Conservation (phyloP, 1,140 invertebrate species). For the Drosophila sulfurigaster region DNA sequence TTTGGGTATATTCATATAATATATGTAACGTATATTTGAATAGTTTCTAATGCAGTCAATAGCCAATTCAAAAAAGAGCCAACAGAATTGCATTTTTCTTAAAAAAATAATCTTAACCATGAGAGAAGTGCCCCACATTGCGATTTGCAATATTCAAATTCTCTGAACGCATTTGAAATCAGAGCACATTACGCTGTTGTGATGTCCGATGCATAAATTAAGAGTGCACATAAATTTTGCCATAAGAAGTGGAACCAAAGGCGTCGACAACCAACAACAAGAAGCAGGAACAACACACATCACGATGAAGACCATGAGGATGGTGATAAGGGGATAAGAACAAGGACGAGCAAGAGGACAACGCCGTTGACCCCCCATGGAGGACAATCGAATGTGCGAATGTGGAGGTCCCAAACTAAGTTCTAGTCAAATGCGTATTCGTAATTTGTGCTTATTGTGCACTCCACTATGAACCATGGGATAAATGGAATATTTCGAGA, state of each 20-base stretch:
- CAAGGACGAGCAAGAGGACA: slow-evolving; percentile 21
- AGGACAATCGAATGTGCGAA: slow-evolving; percentile 54
- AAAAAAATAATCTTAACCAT: too few species aligned
- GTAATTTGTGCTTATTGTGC: slow-evolving; percentile 82
- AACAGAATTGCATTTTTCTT: too few species aligned
- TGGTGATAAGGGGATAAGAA: background rate
- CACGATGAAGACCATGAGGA: background rate
- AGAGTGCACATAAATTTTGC: slow-evolving; percentile 74
- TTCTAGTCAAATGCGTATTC: slow-evolving; percentile 58
- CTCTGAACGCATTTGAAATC: slow-evolving; percentile 2
- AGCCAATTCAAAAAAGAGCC: too few species aligned
- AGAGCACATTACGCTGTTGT: slow-evolving; percentile 42
- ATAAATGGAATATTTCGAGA: too few species aligned
- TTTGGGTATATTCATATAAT: too few species aligned
- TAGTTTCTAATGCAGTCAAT: too few species aligned
- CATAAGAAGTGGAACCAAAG: slow-evolving; percentile 72
- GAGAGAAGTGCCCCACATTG: background rate
- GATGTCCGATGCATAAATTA: slow-evolving; percentile 71
- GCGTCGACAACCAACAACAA: slow-evolving; percentile 26
- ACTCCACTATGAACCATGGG: slow-evolving; percentile 18
- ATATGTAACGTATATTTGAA: too few species aligned
- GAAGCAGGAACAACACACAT: slow-evolving; percentile 5
- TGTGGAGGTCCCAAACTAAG: slow-evolving; percentile 16
- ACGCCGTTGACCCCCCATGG: slow-evolving; percentile 63
- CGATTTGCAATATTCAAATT: background rate